Evolutionary conservation across 2,888 invertebrate genomes (phyloP), one percentile per base, ranked within the genome.

Genomic region (Lydus trimaculatus): DNA sequence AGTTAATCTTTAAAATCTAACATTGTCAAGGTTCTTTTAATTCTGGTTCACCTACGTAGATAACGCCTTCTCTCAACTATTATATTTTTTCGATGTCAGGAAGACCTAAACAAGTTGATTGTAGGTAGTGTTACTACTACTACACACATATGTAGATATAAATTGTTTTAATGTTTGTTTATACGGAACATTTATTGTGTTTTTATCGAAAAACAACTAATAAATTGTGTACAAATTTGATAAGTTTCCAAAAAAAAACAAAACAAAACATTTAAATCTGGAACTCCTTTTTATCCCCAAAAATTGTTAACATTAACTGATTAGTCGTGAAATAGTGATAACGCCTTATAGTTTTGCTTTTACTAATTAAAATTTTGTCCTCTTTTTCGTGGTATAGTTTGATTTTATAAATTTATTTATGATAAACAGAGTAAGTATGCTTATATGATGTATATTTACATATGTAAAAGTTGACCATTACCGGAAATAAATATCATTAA

Each of bases 31-130:
- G 52, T 13, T 52, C 23, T 52, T 52, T 23, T 3, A 11, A 52
- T 52, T 52, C 52, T 52, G 52, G 52, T 52, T 52, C 52, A 52
- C 52, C 52, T 52, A 52, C 52, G 52, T 52, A 23, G 11, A 25
- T 52, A 48, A 52, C 52, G 52, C 52, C 52, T 25, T 15, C 23
- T 11, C 23, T 11, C 48, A 48, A 52, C 17, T 20, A 1, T 2
- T 9, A n/a, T 23, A n/a, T 52, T 52, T 52, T 23, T 52, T 25
- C 20, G 23, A 11, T 52, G 52, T 23, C 52, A 52, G 52, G 52
- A 52, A 52, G 52, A 52, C 52, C 52, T 52, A 52, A 52, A 52
- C 52, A 52, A 52, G 52, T 23, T 23, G 52, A 23, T 48, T 9
- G 48, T 48, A 48, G 48, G 48, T 20, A 48, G 52, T 52, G 23